Conservation (phyloP, 2,888 invertebrate genomes). For the Frankliniella intonsa region DNA sequence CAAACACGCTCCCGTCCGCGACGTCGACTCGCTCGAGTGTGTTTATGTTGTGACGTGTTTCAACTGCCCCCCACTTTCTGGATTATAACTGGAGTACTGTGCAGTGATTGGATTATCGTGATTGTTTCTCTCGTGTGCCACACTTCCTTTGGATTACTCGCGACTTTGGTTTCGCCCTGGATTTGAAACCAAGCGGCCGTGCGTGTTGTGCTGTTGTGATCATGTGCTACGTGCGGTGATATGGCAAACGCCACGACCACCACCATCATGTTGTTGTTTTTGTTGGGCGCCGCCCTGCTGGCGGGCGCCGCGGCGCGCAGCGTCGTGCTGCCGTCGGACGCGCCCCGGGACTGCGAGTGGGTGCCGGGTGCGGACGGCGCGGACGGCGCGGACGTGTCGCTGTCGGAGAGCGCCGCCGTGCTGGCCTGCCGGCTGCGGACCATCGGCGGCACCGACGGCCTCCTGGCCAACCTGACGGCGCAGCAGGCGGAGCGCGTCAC, state of each 20-base stretch:
- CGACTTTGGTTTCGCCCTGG: constrained; percentile 13
- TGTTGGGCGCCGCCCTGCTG: background rate
- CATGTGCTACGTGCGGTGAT: constrained; percentile 1
- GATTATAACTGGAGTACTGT: constrained; percentile 6
- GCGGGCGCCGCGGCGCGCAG: constrained; percentile 1
- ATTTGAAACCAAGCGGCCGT: constrained; percentile 3
- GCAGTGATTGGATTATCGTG: background rate
- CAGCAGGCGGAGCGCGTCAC: constrained; percentile 64
- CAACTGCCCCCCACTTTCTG: background rate
- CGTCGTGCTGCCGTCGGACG: constrained; percentile 1
- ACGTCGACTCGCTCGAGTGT: background rate
- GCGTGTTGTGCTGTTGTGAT: background rate
- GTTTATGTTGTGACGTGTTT: background rate
- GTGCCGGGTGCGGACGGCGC: constrained; percentile 54
- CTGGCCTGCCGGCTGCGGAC: constrained; percentile 63
- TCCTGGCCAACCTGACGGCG: constrained; percentile 64
- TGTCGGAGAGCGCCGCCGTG: constrained; percentile 45
- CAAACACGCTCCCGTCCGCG: background rate
- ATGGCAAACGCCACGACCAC: background rate
- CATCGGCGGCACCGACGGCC: constrained; percentile 62
- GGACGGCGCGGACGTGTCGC: constrained; percentile 49
- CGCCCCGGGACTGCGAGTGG: constrained; percentile 63
- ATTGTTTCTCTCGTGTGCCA: background rate
- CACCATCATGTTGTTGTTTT: constrained; percentile 10
- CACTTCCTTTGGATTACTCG: constrained; percentile 3